Percentiles rank a stretch among this genome's conserved stretches.
Conservation (phyloP, 2,797 vertebrate species). For the Lepilemur ruficaudatus region DNA sequence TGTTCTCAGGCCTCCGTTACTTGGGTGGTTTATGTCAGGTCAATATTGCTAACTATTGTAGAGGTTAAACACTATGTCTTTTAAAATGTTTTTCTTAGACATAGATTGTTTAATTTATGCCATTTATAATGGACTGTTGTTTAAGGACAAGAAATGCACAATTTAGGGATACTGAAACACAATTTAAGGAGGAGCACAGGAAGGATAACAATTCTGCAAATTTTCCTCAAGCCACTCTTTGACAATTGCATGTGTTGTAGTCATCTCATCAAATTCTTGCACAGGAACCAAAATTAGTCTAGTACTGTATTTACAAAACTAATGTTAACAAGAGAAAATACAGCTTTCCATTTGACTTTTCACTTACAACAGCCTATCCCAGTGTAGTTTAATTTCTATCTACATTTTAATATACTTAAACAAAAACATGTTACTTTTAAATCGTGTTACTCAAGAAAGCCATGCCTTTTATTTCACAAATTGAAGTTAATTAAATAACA, state of each 20-base stretch:
- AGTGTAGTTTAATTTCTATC: conserved; percentile 1
- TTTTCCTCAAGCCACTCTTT: neutral
- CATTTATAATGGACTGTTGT: neutral
- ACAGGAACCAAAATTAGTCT: neutral
- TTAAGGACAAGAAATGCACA: neutral
- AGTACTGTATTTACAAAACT: neutral
- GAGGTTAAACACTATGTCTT: neutral
- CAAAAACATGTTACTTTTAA: conserved; percentile 23
- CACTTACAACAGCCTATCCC: neutral
- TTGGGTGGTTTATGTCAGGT: neutral
- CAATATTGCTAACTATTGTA: neutral
- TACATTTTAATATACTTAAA: neutral
- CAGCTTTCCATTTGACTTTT: neutral
- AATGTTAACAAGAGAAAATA: conserved; percentile 29
- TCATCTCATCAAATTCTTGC: neutral
- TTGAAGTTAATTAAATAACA: neutral
- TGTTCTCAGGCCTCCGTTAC: neutral
- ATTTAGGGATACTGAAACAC: neutral
- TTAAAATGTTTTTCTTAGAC: neutral
- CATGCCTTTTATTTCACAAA: neutral
- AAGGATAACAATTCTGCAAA: neutral
- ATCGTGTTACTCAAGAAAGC: neutral
- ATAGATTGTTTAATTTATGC: neutral
- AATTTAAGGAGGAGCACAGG: neutral
- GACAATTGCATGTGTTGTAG: neutral